Evolutionary conservation across 2,797 vertebrate species (phyloP), one percentile per base, ranked within the genome.

Genomic region (Mastacembelus armatus): DNA sequence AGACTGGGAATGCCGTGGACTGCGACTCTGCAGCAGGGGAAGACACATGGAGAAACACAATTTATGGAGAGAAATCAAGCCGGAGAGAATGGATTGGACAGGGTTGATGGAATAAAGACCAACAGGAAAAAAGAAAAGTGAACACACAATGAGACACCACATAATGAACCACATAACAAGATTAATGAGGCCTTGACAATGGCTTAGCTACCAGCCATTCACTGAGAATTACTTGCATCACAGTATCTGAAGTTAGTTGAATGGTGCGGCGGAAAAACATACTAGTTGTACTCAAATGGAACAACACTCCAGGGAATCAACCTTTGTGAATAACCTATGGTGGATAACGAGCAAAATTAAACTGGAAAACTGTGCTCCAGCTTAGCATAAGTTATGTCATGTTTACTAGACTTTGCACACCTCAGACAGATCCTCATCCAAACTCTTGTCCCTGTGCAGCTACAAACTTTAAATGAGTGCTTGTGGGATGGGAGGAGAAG

Each of bases 1-100:
- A 72, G 95, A 95, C 93, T 98, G 98, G 71, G 96, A 95, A 78
- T 99, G 98, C 49, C 97, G 91, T 15, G 98, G 97, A 86, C 98
- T 99, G 73, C 98, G 95, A 29, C 96, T 97, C 98, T 99, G 93
- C 29, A 51, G 71, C 5, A 35, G 66, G 33, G 62, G 26, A 67
- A 55, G 14, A 83, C 58, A 85, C 66, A 74, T 5, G 7, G 18
- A 65, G 21, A 69, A 14, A 50, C 36, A 39, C 26, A 62, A 48
- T 76, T 79, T n/a, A 85, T 14, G 72, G 48, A 74, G 67, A 79
- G 43, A 79, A 73, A 71, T 18, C 30, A 27, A 85, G 50, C 81
- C 72, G 44, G 66, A 79, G 52, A 81, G 59, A 86, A 90, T 73
- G 58, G 68, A 85, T 88, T 80, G 52, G 79, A 83, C 44, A n/a